Conservation (phyloP, 2,888 invertebrate genomes). For the Trichogramma evanescens region DNA sequence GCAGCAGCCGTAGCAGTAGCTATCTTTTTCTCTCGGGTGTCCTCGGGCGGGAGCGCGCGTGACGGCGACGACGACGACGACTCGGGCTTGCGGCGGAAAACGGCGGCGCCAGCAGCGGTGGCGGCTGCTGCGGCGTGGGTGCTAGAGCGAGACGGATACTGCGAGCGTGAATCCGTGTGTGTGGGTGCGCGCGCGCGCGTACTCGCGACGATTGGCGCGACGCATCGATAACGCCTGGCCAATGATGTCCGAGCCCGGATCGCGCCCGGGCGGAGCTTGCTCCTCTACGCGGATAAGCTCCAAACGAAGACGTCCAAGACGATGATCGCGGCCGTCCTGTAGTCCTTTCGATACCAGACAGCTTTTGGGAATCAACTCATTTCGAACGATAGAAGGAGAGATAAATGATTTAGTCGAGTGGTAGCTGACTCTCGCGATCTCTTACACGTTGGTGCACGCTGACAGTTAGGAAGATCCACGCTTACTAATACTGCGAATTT, state of each 20-base stretch:
- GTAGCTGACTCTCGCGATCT: no score
- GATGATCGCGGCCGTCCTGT: not conserved
- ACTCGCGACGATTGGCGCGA: constrained; percentile 47
- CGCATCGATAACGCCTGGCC: constrained; percentile 52
- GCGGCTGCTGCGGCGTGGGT: constrained; percentile 5
- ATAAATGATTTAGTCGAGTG: no score
- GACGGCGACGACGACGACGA: constrained; percentile 52
- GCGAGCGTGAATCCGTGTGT: constrained; percentile 17
- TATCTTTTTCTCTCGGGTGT: not conserved
- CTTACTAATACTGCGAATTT: no score
- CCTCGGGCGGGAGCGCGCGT: constrained; percentile 37
- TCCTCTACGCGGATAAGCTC: not conserved
- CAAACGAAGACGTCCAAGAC: not conserved
- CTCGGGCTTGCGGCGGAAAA: constrained; percentile 50
- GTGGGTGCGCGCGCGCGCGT: constrained; percentile 49
- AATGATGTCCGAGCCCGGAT: constrained; percentile 30
- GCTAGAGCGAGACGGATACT: not conserved
- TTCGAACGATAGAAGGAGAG: no score
- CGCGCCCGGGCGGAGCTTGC: constrained; percentile 44
- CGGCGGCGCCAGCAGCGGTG: constrained; percentile 1
- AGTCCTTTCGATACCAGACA: not conserved
- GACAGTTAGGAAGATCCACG: no score
- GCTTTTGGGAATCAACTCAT: no score
- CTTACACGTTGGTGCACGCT: no score
- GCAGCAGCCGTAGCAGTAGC: not conserved